Percentiles rank a stretch among this genome's conserved stretches.
phyloP scores from a whole-genome alignment of 2,113 vertebrate genomes.

The Lycocorax pyrrhopterus region DNA sequence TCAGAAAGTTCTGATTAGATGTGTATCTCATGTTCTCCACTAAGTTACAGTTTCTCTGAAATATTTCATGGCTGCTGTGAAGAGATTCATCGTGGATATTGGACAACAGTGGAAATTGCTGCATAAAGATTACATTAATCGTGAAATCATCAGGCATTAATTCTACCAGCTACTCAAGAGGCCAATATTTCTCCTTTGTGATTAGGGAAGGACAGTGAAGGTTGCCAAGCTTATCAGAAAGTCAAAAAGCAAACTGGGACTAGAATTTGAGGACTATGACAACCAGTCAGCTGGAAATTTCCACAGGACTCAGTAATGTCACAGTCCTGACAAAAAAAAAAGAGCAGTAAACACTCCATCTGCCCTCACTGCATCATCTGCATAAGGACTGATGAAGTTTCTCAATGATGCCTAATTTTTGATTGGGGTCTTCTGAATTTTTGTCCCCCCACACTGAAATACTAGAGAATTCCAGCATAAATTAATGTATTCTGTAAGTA shows the following conservation, averaged over 20 bases:
- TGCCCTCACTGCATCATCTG: not conserved
- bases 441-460: not conserved
- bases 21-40: not conserved
- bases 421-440: not conserved
- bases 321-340: not conserved
- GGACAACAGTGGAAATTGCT: not conserved
- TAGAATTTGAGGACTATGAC: not conserved
- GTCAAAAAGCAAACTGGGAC: not conserved
- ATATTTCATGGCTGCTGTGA: not conserved
- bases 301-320: not conserved
- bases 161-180: not conserved
- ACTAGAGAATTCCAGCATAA: not conserved
- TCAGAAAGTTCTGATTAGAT: constrained; percentile 4
- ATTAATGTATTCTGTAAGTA: not conserved
- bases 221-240: not conserved
- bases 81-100: not conserved
- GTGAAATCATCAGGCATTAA: constrained; percentile 3
- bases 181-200: not conserved
- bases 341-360: not conserved
- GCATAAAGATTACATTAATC: constrained; percentile 6
- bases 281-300: not conserved
- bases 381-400: not conserved
- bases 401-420: not conserved
- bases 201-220: not conserved
- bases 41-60: not conserved